Evolutionary conservation across 2,797 vertebrate genomes (phyloP), one percentile per base, ranked within the genome.

Genomic region (Amblyopsis hoosieri): DNA sequence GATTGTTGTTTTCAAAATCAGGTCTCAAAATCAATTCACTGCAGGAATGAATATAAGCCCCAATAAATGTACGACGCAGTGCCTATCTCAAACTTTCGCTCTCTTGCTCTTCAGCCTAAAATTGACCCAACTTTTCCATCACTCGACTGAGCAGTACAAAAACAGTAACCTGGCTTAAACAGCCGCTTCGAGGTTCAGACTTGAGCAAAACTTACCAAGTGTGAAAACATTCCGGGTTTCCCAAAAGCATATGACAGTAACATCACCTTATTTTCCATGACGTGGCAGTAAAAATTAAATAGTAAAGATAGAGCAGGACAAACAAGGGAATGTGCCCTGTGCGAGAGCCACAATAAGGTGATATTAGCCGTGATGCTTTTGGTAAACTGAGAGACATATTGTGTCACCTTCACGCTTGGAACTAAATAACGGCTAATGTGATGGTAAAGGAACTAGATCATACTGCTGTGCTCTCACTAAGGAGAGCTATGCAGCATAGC

Each of bases 301-400:
- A 7, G 42, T n/a, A 14, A 13, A 2, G 37, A 12, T 15, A 53
- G 51, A 48, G 14, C 31, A 53, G 49, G 42, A 37, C 13, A 66
- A 59, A 12, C n/a, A 15, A 9, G 29, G n/a, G n/a, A 11, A 47
- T 33, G 14, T 33, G 29, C 71, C 64, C 57, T 31, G 67, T 47
- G 23, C n/a, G 37, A 1, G 15, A 8, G 7, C 1, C 14, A 15
- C 14, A 12, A 50, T n/a, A 9, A 33, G 46, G 48, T 52, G 67
- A 71, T 62, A 23, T 62, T 69, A 48, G 57, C 76, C 67, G 12
- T 17, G 51, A 19, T 76, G 72, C 60, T 66, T 47, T 64, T 14
- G 67, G 70, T 68, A 57, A 74, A 58, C 62, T 60, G 17, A 66
- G 12, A 13, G 69, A 75, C 78, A 37, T 74, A 70, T 69, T 60